Evolutionary conservation across 1,140 invertebrate species (phyloP), one percentile per base, ranked within the genome.

Genomic region (Aphelenchoides besseyi): DNA sequence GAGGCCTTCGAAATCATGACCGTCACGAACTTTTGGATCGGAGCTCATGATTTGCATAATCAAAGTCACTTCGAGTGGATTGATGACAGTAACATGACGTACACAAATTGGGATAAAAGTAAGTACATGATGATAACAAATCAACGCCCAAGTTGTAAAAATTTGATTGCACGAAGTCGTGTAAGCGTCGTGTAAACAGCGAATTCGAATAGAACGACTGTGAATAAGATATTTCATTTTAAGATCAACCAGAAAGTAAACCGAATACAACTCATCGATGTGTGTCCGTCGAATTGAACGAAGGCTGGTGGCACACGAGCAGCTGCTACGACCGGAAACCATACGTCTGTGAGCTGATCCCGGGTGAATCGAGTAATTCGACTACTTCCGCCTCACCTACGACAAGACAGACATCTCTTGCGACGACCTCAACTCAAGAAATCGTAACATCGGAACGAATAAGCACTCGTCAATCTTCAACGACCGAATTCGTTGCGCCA

Each of bases 1-100:
- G 55, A 59, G 55, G 55, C 55, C 5, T 59, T 59, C 32, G 5
- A 5, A 8, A 59, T 59, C 55, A 59, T 59, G 55, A 18, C 5
- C 5, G 5, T 5, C 5, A 59, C 5, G 12, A 33, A 18, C 26
- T 59, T 59, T 18, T 59, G 55, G 55, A 59, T 59, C 5, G 55
- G 55, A 8, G 55, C 5, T 33, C 55, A 59, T 23, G 18, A 59
- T 59, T 33, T 59, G 55, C 55, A 59, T 23, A 18, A 59, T 33
- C 5, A 59, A 8, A 16, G 12, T 23, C 5, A 5, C 5, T 59
- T 5, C 5, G 5, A 59, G 26, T 59, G 55, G 55, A 23, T 33
- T 8, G 55, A 59, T 23, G 55, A 59, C 23, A 28, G 23, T 5
- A 5, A 5, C 5, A 8, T 5, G 55, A 33, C 5, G 18, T 59